Percentiles rank a stretch among this genome's conserved stretches.
phyloP scores from a whole-genome alignment of 2,797 vertebrate species.

The Eidolon dupreanum region DNA sequence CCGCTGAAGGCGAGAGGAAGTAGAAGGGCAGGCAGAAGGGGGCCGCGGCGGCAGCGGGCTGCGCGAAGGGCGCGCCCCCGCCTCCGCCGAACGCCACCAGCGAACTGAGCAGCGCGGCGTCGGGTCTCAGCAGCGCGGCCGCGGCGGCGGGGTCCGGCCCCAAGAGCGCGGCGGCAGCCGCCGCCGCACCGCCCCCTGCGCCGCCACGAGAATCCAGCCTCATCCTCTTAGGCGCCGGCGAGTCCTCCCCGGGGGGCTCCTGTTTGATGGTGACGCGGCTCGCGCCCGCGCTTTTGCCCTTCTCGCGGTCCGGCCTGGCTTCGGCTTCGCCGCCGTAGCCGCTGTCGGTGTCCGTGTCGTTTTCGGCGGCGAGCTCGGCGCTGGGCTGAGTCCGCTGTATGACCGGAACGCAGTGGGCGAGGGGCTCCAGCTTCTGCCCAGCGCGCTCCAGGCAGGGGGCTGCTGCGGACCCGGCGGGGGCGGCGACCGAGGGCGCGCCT shows the following conservation, averaged over 20 bases:
- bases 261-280: conserved; percentile 91
- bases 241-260: conserved; percentile 91
- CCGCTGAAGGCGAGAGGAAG: conserved; percentile 93
- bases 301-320: conserved; percentile 84
- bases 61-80: conserved; percentile 87
- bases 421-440: conserved; percentile 87
- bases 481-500: conserved; percentile 65
- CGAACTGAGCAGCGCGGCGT: conserved; percentile 92
- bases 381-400: conserved; percentile 95
- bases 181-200: conserved; percentile 41
- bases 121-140: conserved; percentile 84
- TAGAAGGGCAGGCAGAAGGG: conserved; percentile 97
- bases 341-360: conserved; percentile 98
- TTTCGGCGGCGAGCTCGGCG: conserved; percentile 88
- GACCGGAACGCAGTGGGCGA: conserved; percentile 95
- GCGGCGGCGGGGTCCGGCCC: conserved; percentile 63
- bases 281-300: conserved; percentile 69
- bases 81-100: conserved; percentile 91
- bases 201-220: conserved; percentile 88
- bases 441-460: conserved; percentile 81
- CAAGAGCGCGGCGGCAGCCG: conserved; percentile 69
- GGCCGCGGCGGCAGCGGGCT: conserved; percentile 86
- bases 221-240: conserved; percentile 89
- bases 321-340: conserved; percentile 96
- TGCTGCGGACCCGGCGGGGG: neutral